These are phyloP conservation scores for Forficula auricularia DNA, from an alignment of 1,140 invertebrate species.

Conservation along the genomic window DNA sequence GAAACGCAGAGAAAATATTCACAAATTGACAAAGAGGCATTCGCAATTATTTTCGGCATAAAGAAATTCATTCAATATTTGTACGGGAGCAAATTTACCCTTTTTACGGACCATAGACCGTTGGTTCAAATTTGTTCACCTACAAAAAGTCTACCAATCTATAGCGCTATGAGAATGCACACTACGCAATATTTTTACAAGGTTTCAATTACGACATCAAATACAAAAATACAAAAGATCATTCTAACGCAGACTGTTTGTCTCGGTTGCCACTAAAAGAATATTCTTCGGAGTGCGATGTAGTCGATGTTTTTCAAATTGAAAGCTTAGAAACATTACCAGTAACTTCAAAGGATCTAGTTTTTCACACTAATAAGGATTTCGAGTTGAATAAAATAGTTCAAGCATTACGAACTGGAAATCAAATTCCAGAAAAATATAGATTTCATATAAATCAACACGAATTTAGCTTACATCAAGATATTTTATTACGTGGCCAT, in stretches of 20 bases:
- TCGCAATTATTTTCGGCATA: constrained; percentile 31
- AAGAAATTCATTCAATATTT: constrained; percentile 34
- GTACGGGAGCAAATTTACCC: constrained; percentile 28
- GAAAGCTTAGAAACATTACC: not conserved
- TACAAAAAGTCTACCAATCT: constrained; percentile 19
- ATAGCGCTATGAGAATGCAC: constrained; percentile 21
- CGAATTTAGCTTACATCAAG: constrained; percentile 8
- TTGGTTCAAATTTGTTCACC: constrained; percentile 26
- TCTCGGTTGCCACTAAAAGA: constrained; percentile 13
- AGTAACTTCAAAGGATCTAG: too few relatives aligned
- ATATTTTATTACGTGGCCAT: constrained; percentile 10
- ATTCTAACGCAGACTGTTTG: constrained; percentile 19
- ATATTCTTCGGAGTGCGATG: not conserved
- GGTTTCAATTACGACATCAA: constrained; percentile 22
- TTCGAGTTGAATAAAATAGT: not conserved
- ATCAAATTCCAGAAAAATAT: too few relatives aligned
- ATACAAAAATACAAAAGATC: constrained; percentile 16
- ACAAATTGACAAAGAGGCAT: constrained; percentile 34
- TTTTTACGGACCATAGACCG: constrained; percentile 32
- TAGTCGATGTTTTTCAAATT: constrained; percentile 3
- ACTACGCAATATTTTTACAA: constrained; percentile 21
- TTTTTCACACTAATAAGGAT: not conserved
- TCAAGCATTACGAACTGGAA: too few relatives aligned
- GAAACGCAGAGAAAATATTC: constrained; percentile 28
- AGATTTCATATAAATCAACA: not conserved